phyloP scores from a whole-genome alignment of 2,888 invertebrate species.

The Strigamia transsilvanica region DNA sequence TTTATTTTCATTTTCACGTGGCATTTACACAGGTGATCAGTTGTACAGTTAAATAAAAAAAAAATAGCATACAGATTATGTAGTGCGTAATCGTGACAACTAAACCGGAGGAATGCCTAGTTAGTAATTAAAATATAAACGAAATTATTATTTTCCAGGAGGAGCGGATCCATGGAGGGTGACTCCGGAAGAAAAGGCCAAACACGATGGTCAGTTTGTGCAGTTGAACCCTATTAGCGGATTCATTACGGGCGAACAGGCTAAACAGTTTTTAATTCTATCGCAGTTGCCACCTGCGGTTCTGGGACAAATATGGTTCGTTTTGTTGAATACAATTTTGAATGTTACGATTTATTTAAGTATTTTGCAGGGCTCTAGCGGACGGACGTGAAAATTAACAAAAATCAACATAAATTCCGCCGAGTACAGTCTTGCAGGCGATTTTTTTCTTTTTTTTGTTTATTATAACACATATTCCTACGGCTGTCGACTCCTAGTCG shows the following conservation, averaged over 20 bases:
- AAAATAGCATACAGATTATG: neutral
- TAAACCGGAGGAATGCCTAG: neutral
- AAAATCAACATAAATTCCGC: too few relatives aligned
- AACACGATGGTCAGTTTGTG: constrained; percentile 91
- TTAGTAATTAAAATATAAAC: neutral
- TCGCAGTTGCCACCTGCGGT: constrained; percentile 89
- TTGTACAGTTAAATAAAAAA: neutral
- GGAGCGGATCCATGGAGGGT: constrained; percentile 83
- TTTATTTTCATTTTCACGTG: neutral
- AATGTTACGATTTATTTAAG: neutral
- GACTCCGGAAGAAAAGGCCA: constrained; percentile 82
- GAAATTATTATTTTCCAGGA: neutral
- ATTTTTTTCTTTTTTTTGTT: too few relatives aligned
- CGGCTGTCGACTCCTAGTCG: too few relatives aligned
- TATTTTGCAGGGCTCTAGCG: constrained; percentile 75
- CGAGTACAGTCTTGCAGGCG: too few relatives aligned
- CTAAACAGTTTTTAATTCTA: constrained; percentile 90
- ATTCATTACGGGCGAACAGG: constrained; percentile 91
- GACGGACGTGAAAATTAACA: constrained; percentile 98
- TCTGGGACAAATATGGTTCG: constrained; percentile 92
- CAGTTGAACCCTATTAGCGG: constrained; percentile 86
- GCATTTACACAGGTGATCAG: neutral
- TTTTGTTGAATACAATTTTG: constrained; percentile 60
- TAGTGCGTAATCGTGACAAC: neutral
- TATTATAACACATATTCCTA: too few relatives aligned